These are phyloP conservation scores for Rhamnusium bicolor DNA, from an alignment of 2,888 invertebrate species.

Conservation along the genomic window DNA sequence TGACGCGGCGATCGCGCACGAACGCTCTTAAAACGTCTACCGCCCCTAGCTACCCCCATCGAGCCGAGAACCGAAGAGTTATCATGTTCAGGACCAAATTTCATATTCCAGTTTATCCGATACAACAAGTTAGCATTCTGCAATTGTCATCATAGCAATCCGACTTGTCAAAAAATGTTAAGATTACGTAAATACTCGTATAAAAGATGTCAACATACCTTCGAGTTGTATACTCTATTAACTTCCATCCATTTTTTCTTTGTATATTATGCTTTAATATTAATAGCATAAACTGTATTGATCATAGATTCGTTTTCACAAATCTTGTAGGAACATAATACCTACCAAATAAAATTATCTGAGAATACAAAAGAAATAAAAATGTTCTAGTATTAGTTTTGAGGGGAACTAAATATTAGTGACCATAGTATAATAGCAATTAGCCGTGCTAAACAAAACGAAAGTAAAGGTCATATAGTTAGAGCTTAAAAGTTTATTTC, in stretches of 20 bases:
- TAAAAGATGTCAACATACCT: background rate
- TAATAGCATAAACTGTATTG: background rate
- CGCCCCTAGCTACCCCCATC: slow-evolving; percentile 41
- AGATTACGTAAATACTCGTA: slow-evolving; percentile 20
- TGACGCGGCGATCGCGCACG: slow-evolving; percentile 67
- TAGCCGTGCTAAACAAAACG: no score
- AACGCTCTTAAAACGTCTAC: slow-evolving; percentile 53
- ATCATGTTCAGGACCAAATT: slow-evolving; percentile 52
- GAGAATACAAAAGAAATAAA: no score
- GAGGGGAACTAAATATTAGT: no score
- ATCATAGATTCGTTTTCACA: background rate
- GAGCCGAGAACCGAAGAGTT: slow-evolving; percentile 36
- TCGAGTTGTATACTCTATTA: background rate
- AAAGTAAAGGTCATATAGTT: no score
- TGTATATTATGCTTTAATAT: no score
- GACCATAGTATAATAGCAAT: no score
- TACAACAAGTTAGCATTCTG: slow-evolving; percentile 31
- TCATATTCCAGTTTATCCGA: slow-evolving; percentile 44
- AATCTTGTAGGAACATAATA: background rate
- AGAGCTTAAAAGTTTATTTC: no score
- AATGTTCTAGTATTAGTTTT: no score
- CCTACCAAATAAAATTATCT: no score
- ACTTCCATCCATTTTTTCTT: background rate
- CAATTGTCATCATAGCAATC: slow-evolving; percentile 34
- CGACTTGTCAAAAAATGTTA: slow-evolving; percentile 23